These are phyloP conservation scores for Heteromormyrus szaboi DNA, from an alignment of 2,797 vertebrate species.

Conservation along the genomic window DNA sequence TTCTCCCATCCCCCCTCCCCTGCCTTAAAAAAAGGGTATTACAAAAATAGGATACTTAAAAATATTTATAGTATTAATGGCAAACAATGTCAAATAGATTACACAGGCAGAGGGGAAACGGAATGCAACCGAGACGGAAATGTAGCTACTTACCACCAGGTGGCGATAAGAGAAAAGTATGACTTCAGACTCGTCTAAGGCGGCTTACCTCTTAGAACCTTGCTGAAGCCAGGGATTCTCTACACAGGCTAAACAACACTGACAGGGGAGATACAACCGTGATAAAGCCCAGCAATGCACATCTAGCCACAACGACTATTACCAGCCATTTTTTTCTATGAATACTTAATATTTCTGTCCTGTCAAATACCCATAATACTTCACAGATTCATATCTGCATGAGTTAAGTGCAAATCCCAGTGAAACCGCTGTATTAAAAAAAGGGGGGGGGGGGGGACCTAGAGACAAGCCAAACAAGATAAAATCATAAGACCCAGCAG, in stretches of 20 bases:
- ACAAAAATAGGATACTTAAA: conserved; percentile 57
- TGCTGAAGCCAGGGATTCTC: background rate
- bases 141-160: background rate
- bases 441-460: background rate
- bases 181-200: background rate
- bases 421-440: background rate
- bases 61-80: conserved; percentile 35
- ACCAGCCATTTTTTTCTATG: background rate
- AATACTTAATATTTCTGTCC: background rate
- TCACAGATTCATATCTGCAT: background rate
- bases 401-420: conserved; percentile 12
- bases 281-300: background rate
- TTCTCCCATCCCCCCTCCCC: conserved; percentile 65
- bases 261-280: background rate
- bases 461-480: background rate
- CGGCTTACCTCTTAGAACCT: background rate
- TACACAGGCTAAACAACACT: conserved; percentile 3
- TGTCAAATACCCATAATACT: background rate
- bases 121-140: background rate
- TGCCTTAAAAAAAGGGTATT: conserved; percentile 64
- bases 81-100: background rate
- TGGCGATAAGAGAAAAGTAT: background rate
- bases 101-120: conserved; percentile 5
- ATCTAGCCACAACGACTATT: background rate
- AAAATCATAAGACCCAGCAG: background rate